A percentile compares a stretch with the other conserved stretches of the same genome.
phyloP scores from a whole-genome alignment of 2,113 vertebrate species.

The Aphelocoma coerulescens region DNA sequence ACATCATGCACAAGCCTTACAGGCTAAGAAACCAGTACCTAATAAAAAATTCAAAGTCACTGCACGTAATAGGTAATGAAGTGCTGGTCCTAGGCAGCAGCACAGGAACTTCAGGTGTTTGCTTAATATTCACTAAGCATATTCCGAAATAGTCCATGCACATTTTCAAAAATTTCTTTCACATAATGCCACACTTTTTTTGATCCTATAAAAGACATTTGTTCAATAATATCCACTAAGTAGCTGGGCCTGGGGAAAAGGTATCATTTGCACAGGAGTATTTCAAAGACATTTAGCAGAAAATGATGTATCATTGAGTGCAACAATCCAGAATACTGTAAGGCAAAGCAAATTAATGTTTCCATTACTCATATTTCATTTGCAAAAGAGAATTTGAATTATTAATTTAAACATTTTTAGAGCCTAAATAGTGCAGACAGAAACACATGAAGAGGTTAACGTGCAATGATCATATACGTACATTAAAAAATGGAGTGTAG shows the following conservation, averaged over 20 bases:
- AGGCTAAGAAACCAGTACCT: constrained; percentile 56
- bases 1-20: constrained; percentile 53
- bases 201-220: constrained; percentile 50
- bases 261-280: constrained; percentile 40
- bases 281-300: constrained; percentile 57
- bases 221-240: constrained; percentile 64
- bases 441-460: neutral
- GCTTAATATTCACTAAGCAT: constrained; percentile 64
- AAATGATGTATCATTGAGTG: constrained; percentile 40
- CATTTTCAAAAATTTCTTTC: constrained; percentile 39
- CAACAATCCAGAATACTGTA: neutral
- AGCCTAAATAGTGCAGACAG: neutral
- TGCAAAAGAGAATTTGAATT: neutral
- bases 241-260: constrained; percentile 50
- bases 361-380: constrained; percentile 13
- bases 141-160: constrained; percentile 53
- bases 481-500: neutral
- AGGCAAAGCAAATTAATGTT: constrained; percentile 32
- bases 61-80: constrained; percentile 62
- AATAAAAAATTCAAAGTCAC: constrained; percentile 62
- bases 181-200: constrained; percentile 46
- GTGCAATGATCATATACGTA: neutral
- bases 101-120: constrained; percentile 59
- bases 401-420: constrained; percentile 18
- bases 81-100: constrained; percentile 61